Evolutionary conservation across 2,888 invertebrate species (phyloP).

Genomic region (Rhaphigaster nebulosa): DNA sequence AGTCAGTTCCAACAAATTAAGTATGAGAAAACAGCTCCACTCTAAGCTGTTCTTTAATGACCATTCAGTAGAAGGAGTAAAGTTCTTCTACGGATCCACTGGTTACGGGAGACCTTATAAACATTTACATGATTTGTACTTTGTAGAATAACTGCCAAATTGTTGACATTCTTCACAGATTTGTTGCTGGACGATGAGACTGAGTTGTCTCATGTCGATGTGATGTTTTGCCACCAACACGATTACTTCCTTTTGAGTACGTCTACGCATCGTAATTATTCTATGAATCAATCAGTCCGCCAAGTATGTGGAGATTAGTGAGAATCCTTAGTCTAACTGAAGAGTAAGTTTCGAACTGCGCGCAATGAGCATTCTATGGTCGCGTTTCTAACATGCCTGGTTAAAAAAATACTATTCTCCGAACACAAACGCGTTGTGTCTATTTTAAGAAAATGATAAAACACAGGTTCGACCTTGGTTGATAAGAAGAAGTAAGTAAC

Average conservation of each 20-base stretch:
- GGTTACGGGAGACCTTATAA: no score
- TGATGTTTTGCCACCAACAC: no score
- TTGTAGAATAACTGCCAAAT: no score
- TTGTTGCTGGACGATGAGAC: no score
- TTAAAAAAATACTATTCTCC: neutral
- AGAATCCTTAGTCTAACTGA: neutral
- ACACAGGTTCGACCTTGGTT: neutral
- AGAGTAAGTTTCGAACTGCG: neutral
- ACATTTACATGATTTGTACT: no score
- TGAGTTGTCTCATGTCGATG: no score
- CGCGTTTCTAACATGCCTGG: neutral
- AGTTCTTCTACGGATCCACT: neutral
- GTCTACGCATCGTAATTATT: no score
- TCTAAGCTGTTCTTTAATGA: neutral
- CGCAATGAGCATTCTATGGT: neutral
- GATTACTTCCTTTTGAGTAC: no score
- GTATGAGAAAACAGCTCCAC: neutral
- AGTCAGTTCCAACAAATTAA: neutral
- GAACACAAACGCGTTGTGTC: neutral
- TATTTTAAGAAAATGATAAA: neutral
- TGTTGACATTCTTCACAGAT: no score
- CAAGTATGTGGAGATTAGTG: neutral
- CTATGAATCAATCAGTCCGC: no score
- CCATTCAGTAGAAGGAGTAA: neutral
- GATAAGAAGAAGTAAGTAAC: neutral